Percentiles rank a stretch among this genome's conserved stretches.
These are phyloP conservation scores for Pantherophis vulpinus DNA, from an alignment of 2,797 vertebrate species.

Conservation along the genomic window DNA sequence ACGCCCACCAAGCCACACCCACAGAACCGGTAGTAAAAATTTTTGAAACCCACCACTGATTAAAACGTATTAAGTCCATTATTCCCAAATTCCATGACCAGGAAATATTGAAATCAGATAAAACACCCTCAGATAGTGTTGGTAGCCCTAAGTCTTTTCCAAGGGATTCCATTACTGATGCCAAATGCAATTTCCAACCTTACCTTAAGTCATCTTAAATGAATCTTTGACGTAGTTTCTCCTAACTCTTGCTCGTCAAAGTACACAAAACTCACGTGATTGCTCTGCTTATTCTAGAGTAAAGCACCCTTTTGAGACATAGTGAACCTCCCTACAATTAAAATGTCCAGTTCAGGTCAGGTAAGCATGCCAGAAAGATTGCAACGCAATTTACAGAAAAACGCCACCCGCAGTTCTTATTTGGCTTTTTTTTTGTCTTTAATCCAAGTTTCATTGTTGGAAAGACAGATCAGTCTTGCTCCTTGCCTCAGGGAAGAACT, in stretches of 20 bases:
- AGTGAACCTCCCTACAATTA: neutral
- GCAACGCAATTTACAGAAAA: neutral
- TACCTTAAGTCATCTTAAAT: neutral
- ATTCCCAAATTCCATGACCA: neutral
- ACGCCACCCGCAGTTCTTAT: neutral
- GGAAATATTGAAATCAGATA: neutral
- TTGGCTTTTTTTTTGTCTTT: conserved; percentile 9
- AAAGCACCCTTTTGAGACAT: neutral
- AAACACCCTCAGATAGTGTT: neutral
- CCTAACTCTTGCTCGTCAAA: neutral
- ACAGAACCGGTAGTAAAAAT: too few relatives aligned
- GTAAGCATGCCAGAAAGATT: neutral
- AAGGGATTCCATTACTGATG: neutral
- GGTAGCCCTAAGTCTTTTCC: neutral
- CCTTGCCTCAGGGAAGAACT: conserved; percentile 5
- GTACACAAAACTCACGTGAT: neutral
- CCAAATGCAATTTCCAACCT: neutral
- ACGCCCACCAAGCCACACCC: too few relatives aligned
- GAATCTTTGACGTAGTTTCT: neutral
- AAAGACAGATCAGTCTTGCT: conserved; percentile 43
- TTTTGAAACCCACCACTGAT: neutral
- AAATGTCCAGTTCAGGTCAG: neutral
- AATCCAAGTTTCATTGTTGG: neutral
- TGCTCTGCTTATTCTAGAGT: neutral
- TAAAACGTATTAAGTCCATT: neutral